Conservation (phyloP, 1,140 invertebrate species). For the Zaprionus ghesquierei region DNA sequence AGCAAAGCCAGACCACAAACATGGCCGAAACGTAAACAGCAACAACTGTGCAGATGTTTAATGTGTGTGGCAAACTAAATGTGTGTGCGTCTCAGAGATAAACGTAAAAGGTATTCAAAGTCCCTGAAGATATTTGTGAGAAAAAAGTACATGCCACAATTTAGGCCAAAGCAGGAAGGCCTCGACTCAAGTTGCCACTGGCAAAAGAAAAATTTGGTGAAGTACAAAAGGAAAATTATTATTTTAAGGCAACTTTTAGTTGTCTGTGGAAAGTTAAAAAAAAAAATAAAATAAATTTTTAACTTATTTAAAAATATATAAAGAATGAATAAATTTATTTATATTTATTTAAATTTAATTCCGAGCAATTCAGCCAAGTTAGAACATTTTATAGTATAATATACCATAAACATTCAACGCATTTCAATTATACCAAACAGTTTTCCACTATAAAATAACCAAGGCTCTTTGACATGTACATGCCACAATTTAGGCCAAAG, state of each 20-base stretch:
- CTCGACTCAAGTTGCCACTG: not conserved
- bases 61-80: not conserved
- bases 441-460: not conserved
- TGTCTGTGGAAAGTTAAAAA: not conserved
- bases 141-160: not conserved
- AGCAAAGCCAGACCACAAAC: conserved; percentile 64
- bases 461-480: not conserved
- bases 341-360: too few relatives aligned
- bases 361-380: too few relatives aligned
- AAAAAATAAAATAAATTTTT: too few relatives aligned
- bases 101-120: conserved; percentile 14
- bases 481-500: not conserved
- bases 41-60: conserved; percentile 8
- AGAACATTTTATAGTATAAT: not conserved
- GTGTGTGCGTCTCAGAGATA: conserved; percentile 5
- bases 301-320: too few relatives aligned
- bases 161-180: not conserved
- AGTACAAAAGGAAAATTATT: too few relatives aligned
- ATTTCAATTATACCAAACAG: not conserved
- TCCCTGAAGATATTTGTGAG: conserved; percentile 8
- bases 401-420: not conserved
- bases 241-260: too few relatives aligned
- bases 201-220: too few relatives aligned
- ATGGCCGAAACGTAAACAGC: conserved; percentile 63
- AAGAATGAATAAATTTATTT: too few relatives aligned